Percentiles rank a stretch among this genome's conserved stretches.
phyloP scores from a whole-genome alignment of 2,888 invertebrate species.

The Gibbula magus region DNA sequence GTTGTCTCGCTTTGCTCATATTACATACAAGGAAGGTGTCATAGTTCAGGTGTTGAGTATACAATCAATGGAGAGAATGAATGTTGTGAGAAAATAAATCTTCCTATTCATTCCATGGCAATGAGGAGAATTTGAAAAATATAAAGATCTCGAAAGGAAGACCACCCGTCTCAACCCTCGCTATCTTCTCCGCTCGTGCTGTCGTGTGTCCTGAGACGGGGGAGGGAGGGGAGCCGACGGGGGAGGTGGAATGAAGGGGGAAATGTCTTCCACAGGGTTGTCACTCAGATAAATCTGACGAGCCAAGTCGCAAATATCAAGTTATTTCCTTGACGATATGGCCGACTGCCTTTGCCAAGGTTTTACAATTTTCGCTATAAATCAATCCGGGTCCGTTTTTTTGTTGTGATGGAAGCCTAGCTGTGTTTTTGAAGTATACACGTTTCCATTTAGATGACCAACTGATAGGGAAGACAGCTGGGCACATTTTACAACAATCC shows the following conservation, averaged over 20 bases:
- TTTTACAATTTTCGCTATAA: not conserved
- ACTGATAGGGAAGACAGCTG: not conserved
- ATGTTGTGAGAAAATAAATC: no score
- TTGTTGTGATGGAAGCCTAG: not conserved
- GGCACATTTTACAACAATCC: not conserved
- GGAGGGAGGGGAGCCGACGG: not conserved
- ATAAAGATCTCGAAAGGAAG: not conserved
- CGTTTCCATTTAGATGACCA: conserved; percentile 5
- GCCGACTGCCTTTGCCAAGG: not conserved
- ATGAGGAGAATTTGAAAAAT: not conserved
- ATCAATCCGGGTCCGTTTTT: not conserved
- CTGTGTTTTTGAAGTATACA: conserved; percentile 1
- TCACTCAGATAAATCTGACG: conserved; percentile 7
- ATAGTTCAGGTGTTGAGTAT: no score
- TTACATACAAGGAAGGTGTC: no score
- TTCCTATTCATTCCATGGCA: no score
- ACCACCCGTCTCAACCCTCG: not conserved
- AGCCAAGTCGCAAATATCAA: not conserved
- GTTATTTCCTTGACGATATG: not conserved
- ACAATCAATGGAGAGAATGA: no score
- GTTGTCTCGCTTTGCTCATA: no score
- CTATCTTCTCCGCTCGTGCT: not conserved
- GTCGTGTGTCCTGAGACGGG: not conserved
- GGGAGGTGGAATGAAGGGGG: not conserved
- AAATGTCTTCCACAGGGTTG: not conserved